Base-by-base conservation (phyloP, 2,797 vertebrate genomes). In the Buceros bicornis region DNA sequence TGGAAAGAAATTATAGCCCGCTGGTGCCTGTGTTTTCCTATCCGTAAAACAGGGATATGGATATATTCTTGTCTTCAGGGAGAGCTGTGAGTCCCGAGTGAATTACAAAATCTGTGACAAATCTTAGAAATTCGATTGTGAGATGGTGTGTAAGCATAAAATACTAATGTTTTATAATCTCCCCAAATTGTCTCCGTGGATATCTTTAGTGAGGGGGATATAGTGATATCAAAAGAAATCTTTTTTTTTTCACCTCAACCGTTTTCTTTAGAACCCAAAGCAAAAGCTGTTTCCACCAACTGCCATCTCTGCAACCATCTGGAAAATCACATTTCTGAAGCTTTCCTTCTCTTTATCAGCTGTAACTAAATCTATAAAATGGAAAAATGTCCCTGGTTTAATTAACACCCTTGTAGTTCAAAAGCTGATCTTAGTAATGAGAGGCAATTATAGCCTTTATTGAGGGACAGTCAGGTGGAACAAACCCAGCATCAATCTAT, bases 351-450 rank as follows among this genome's bases (percentile, higher is more conserved):
- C 83, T 95, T 89, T 93, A 92, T 97, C 90, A 95, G 91, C 90
- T 96, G 94, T 95, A 97, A 95, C 95, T 97, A 94, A 95, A 89
- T 61, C 91, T 95, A 78, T 95, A 90, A 97, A 95, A 92, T 90
- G 70, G 74, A 57, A 96, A 93, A 90, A 94, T 24, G 1, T 96
- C 90, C 67, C 83, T 92, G 78, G 64, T 96, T 97, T 97, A 95
- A 97, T 97, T 95, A 96, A 96, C 88, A 94, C 78, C 88, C 92
- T 86, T 87, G 88, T 96, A 95, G 96, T 95, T 97, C 93, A 94
- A 95, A 93, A 93, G 86, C 81, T 96, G 91, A 84, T 96, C 88
- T 96, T 97, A 93, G 88, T 95, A 97, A 95, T 95, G 93, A 93
- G 90, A 95, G 53, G 81, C 81, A 97, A 96, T 97, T 97, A 94